Percentiles rank a stretch among this genome's conserved stretches.
phyloP scores from a whole-genome alignment of 2,797 vertebrate species.

The Notolepis coatsorum region DNA sequence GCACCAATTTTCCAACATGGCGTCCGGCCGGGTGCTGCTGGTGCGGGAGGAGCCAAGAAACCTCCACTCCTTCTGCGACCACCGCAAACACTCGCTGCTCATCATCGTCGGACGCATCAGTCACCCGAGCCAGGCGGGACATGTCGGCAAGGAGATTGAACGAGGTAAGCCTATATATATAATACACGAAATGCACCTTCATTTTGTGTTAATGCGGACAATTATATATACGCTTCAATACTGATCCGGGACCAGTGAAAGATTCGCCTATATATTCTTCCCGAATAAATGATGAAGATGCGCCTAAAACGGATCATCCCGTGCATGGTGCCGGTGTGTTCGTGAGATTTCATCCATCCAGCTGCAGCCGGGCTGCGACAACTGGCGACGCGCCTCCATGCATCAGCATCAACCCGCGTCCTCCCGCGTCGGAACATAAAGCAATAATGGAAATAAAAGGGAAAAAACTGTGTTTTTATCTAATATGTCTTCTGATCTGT shows the following conservation, averaged over 20 bases:
- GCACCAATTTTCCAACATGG: conserved; percentile 80
- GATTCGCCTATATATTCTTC: neutral
- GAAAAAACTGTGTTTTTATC: too few relatives aligned
- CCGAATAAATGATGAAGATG: neutral
- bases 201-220: neutral
- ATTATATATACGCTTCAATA: neutral
- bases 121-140: conserved; percentile 72
- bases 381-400: conserved; percentile 46
- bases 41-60: conserved; percentile 71
- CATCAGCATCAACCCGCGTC: conserved; percentile 60
- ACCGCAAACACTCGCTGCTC: conserved; percentile 81
- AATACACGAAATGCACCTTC: neutral
- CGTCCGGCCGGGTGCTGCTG: conserved; percentile 75
- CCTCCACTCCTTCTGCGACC: conserved; percentile 62
- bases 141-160: conserved; percentile 80
- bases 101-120: conserved; percentile 83
- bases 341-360: conserved; percentile 40
- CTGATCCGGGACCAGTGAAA: conserved; percentile 1
- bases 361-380: conserved; percentile 70
- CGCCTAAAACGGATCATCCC: conserved; percentile 11
- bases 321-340: conserved; percentile 32
- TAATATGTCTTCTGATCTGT: too few relatives aligned
- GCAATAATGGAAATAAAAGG: too few relatives aligned
- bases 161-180: conserved; percentile 73
- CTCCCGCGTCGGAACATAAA: too few relatives aligned